Evolutionary conservation across 2,113 vertebrate genomes (phyloP).

Genomic region (Jaculus jaculus): DNA sequence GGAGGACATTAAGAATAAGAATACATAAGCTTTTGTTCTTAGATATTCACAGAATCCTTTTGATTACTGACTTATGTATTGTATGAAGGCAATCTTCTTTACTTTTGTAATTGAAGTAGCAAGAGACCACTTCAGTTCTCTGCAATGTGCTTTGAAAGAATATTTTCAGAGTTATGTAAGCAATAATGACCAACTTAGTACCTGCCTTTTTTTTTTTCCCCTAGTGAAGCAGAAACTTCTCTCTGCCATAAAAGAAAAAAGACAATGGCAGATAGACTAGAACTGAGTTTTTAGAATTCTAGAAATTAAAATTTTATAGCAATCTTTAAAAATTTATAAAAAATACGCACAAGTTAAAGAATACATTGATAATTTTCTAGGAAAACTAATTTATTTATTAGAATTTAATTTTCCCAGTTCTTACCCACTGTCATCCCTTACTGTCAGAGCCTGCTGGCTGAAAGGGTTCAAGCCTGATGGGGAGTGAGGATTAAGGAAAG

Average conservation of each 20-base stretch:
- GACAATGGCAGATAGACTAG: not conserved
- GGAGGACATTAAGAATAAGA: not conserved
- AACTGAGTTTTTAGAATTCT: not conserved
- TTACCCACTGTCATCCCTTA: not conserved
- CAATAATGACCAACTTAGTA: not conserved
- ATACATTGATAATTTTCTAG: not conserved
- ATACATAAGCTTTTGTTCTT: not conserved
- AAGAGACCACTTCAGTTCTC: not conserved
- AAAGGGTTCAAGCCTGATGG: too few relatives aligned
- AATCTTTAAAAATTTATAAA: not conserved
- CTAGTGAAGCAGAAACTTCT: too few relatives aligned
- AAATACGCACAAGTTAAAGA: not conserved
- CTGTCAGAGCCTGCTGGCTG: too few relatives aligned
- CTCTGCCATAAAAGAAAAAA: not conserved
- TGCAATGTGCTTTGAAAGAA: constrained; percentile 1
- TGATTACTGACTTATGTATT: not conserved
- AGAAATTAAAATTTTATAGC: not conserved
- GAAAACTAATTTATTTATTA: not conserved
- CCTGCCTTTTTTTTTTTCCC: not conserved
- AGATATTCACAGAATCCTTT: not conserved
- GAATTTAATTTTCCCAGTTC: not conserved
- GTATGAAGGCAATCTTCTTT: not conserved
- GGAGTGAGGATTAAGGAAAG: too few relatives aligned
- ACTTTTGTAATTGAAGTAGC: too few relatives aligned
- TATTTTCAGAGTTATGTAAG: not conserved